A percentile compares a stretch with the other conserved stretches of the same genome.
These are phyloP conservation scores for Tragelaphus strepsiceros DNA, from an alignment of 2,113 vertebrate genomes.

Conservation along the genomic window DNA sequence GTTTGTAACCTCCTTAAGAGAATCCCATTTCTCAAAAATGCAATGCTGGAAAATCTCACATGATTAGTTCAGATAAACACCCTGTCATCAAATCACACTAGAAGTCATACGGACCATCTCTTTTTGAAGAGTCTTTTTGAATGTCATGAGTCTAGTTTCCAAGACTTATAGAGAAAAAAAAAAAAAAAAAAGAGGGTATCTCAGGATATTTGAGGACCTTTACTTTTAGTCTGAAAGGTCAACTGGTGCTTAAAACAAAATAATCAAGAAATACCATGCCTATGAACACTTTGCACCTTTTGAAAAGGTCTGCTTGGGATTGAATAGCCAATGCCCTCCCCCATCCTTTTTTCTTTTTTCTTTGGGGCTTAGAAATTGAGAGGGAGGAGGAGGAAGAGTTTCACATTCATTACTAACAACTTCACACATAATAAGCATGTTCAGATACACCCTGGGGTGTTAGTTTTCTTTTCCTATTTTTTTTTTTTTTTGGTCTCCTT, in stretches of 20 bases:
- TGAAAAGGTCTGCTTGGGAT: conserved; percentile 59
- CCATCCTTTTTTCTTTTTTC: conserved; percentile 5
- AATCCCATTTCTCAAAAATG: conserved; percentile 66
- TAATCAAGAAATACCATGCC: conserved; percentile 58
- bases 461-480: conserved; percentile 70
- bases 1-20: conserved; percentile 67
- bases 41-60: conserved; percentile 59
- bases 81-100: conserved; percentile 8
- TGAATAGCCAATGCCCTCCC: conserved; percentile 53
- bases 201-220: conserved; percentile 28
- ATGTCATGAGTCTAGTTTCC: conserved; percentile 9
- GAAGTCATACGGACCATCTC: neutral
- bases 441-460: conserved; percentile 69
- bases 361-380: conserved; percentile 55
- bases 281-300: conserved; percentile 51
- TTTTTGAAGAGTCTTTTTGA: conserved; percentile 43
- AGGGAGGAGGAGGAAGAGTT: conserved; percentile 57
- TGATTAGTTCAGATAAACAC: conserved; percentile 60
- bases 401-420: conserved; percentile 67
- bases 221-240: conserved; percentile 64
- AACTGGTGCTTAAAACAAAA: conserved; percentile 68
- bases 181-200: conserved; percentile 4
- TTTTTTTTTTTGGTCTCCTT: conserved; percentile 48
- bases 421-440: conserved; percentile 70
- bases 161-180: neutral